These are phyloP conservation scores for Cataglyphis livida DNA, from an alignment of 2,888 invertebrate species.

Conservation along the genomic window DNA sequence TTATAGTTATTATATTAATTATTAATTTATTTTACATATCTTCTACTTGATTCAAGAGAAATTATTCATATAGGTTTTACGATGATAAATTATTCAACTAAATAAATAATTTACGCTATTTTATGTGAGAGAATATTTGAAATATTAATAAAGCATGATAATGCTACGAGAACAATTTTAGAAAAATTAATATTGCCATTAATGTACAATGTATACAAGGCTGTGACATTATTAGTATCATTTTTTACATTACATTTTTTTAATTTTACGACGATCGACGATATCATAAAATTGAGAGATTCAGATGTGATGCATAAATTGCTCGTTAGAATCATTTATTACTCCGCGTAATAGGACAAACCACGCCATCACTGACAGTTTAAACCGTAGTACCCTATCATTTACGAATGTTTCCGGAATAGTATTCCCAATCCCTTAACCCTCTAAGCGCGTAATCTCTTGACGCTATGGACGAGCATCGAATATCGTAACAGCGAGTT, in stretches of 20 bases:
- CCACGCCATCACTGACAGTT: not conserved
- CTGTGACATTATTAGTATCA: not conserved
- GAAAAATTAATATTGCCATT: not conserved
- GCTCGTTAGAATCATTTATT: not conserved
- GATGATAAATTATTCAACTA: not conserved
- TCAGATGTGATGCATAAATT: not conserved
- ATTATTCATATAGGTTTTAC: not conserved
- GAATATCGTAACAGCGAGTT: conserved; percentile 44
- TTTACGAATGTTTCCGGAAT: conserved; percentile 9
- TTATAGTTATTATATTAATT: not conserved
- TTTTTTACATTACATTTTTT: not conserved
- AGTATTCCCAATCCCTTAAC: not conserved
- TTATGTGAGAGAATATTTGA: not conserved
- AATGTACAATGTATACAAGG: not conserved
- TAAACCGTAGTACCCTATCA: not conserved
- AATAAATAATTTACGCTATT: not conserved
- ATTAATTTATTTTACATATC: not conserved
- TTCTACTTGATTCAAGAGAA: not conserved
- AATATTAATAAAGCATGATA: not conserved
- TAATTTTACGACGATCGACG: not conserved
- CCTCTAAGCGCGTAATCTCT: conserved; percentile 38
- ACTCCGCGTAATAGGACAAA: not conserved
- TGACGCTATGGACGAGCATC: conserved; percentile 24
- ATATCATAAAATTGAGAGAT: not conserved
- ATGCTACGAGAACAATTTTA: not conserved